Base-by-base conservation (phyloP, 2,113 vertebrate genomes). In the Synchiropus splendidus region DNA sequence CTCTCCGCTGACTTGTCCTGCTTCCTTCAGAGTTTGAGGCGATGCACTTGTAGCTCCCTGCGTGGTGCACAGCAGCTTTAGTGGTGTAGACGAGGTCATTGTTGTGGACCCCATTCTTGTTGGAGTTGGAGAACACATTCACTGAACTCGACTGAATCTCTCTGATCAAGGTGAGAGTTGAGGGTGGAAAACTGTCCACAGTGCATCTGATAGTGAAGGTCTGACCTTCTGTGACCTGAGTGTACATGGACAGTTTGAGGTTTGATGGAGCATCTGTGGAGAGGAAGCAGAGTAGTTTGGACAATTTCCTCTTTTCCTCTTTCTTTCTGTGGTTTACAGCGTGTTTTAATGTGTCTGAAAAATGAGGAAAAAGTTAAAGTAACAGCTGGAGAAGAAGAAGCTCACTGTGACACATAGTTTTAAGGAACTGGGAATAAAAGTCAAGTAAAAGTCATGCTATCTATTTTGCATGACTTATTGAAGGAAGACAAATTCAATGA, bases 261-360 rank as follows among this genome's bases (percentile, higher is more conserved):
- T 34, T 14, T 10, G 33, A 66, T 10, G 80, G 83, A 35, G 58
- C 17, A 54, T 74, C 83, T 85, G 67, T 10, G 31, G 10, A 67
- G 32, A 59, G 16, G 21, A 61, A 42, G n/a, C 35, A 61, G 9
- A n/a, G n/a, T n/a, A n/a, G n/a, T n/a, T 8, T 10, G 6, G 5
- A 34, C 8, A 10, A 2, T 34, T 4, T 34, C 9, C 14, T 13
- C 34, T 13, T 13, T 11, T 36, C 12, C 5, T 6, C 5, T 35
- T 13, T 13, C 4, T 12, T 34, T 12, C 5, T 32, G 9, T 3
- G 31, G 31, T 32, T 10, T 8, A 12, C 9, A 32, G 9, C 12
- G 31, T 32, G 31, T 32, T 8, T 32, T 8, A 32, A 32, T 12
- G 9, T 8, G 12, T 10, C 9, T 32, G 31, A 8, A 32, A 12